Percentiles rank a stretch among this genome's conserved stretches.
These are phyloP conservation scores for Drosophila seguyi DNA, from an alignment of 1,140 invertebrate species.

Conservation along the genomic window DNA sequence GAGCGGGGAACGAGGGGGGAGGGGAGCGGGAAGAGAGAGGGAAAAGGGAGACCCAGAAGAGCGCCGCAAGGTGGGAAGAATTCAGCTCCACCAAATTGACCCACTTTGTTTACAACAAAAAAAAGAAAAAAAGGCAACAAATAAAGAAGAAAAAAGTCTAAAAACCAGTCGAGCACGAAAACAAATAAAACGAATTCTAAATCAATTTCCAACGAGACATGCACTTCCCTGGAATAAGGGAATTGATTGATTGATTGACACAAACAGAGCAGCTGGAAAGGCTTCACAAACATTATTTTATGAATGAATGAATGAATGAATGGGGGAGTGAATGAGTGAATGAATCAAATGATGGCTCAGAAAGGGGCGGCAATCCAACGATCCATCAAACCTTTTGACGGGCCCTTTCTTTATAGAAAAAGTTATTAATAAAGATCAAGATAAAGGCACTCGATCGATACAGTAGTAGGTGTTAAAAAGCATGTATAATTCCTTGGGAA, in stretches of 20 bases:
- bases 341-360: constrained; percentile 10
- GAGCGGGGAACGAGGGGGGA: background rate
- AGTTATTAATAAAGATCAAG: background rate
- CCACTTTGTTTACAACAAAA: constrained; percentile 15
- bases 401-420: background rate
- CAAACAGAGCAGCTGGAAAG: constrained; percentile 34
- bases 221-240: constrained; percentile 39
- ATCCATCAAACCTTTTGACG: constrained; percentile 31
- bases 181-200: constrained; percentile 50
- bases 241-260: constrained; percentile 56
- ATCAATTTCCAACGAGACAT: constrained; percentile 42
- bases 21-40: background rate
- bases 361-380: constrained; percentile 2
- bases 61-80: constrained; percentile 21
- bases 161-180: constrained; percentile 28
- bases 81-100: constrained; percentile 33
- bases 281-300: too few relatives aligned
- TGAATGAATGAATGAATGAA: background rate
- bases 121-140: too few relatives aligned
- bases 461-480: constrained; percentile 25
- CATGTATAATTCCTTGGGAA: constrained; percentile 22
- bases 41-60: background rate
- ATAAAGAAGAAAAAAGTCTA: background rate
- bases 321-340: background rate
- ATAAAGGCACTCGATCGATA: constrained; percentile 8